Base-by-base conservation (phyloP, 2,888 invertebrate species). In the Isotomurus palustris region DNA sequence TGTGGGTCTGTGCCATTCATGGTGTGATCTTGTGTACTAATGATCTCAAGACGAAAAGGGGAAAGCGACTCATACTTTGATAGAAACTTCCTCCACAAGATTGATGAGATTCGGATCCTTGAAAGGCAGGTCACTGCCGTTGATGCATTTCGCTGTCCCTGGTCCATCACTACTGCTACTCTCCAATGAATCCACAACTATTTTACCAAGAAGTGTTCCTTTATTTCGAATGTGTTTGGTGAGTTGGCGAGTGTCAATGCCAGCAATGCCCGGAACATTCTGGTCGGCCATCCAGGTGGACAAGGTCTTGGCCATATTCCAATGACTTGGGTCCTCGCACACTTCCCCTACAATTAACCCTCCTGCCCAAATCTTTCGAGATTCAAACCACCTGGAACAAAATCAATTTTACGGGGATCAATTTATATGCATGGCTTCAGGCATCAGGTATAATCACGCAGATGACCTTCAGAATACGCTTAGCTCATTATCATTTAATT, bases 301-400 rank as follows among this genome's bases (percentile, higher is more conserved):
- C 0, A 97, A 78, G 0, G 92, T 91, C 68, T 82, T 81, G 5
- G 79, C 79, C 36, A 87, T 84, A 54, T 88, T 85, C 94, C 95
- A 97, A 76, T 97, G 95, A 71, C 90, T 91, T 2, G 93, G 92
- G 2, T 80, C 80, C 22, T 86, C 84, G 73, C 91, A 91, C 17
- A 88, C 79, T 75, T 94, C 92, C 0, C 91, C 91, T 17, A 99
- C 92, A 66, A 99, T 86, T 55, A 99, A 78, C 0, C 86, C 99
- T 1, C 91, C 83, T 10, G 90, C 86, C 87, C 97, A 96, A 67
- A 99, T 92, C 53, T 85, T 84, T 48, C 81, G 78, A 0, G 96
- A 96, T 76, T 97, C 97, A 73, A 94, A 92, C 83, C 87, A 88
- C 70, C 88, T 88, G 74, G n/a, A 32, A 28, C 27, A 56, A 35